These are phyloP conservation scores for Hapalemur alaotrensis DNA, from an alignment of 2,797 vertebrate genomes.

Conservation along the genomic window DNA sequence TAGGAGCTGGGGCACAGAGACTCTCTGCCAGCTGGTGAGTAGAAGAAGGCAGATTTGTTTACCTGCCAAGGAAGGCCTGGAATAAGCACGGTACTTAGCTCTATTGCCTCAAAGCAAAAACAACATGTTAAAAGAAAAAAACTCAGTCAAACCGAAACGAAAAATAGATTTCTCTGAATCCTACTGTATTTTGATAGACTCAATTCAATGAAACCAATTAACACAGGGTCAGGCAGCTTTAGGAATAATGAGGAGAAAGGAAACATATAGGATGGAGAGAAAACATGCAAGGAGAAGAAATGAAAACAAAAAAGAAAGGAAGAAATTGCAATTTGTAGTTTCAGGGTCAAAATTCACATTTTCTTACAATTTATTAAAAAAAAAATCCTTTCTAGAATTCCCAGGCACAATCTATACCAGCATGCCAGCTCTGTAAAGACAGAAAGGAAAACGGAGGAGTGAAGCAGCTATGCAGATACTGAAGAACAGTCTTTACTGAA, in stretches of 20 bases:
- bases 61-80: not conserved
- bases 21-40: not conserved
- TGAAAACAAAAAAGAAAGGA: not conserved
- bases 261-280: not conserved
- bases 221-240: not conserved
- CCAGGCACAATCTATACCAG: not conserved
- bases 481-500: not conserved
- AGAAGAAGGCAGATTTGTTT: not conserved
- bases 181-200: conserved; percentile 32
- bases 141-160: conserved; percentile 14
- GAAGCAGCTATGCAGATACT: not conserved
- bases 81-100: not conserved
- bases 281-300: not conserved
- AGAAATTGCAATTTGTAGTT: not conserved
- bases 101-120: not conserved
- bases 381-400: conserved; percentile 14
- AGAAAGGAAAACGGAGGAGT: not conserved
- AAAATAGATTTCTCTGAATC: conserved; percentile 41
- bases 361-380: not conserved
- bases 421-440: not conserved
- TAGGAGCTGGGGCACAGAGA: not conserved
- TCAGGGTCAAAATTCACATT: not conserved
- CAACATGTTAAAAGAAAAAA: conserved; percentile 22
- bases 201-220: conserved; percentile 49
- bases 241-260: not conserved